Base-by-base conservation (phyloP, 2,797 vertebrate species). In the Nasua narica region DNA sequence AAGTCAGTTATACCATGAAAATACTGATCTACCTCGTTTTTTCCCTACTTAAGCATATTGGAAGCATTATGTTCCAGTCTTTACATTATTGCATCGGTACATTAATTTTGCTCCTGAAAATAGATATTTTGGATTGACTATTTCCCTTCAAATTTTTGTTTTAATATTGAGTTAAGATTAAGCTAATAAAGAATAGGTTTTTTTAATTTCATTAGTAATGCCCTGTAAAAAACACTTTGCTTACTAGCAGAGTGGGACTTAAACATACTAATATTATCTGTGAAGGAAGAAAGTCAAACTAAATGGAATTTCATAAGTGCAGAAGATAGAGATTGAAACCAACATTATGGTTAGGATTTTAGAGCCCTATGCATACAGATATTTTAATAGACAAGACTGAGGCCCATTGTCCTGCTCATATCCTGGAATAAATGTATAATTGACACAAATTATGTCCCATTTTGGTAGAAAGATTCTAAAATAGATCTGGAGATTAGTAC, bases 1-100 rank as follows among this genome's bases (percentile, higher is more conserved):
- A 95, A 83, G 27, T 94, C 67, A 93, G 18, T n/a, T 84, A 95
- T 95, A 25, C 43, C 27, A n/a, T 52, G 37, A 90, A 78, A 87
- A 54, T 69, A 40, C 67, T 52, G 29, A 94, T 46, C 90, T 37
- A 56, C 23, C 46, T 83, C 40, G 60, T 48, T 43, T 19, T 90
- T 62, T 72, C 29, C 35, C 35, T 87, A 18, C 18, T 92, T 88
- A 67, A 78, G 21, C 23, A 35, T 69, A 67, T n/a, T 35, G 67
- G 46, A 84, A 79, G 37, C 11, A 60, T 87, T 83, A 78, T 46
- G 37, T 69, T 87, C 56, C 43, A 60, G 25, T 48, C 16, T 79
- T 79, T 84, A 79, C 48, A n/a, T 84, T 87, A 12, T 40, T 48
- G 13, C 21, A 81, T 85, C n/a, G 37, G 25, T 60, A 83, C 18